A percentile compares a stretch with the other conserved stretches of the same genome.
Conservation (phyloP, 2,797 vertebrate species). For the Rhinophrynus dorsalis region DNA sequence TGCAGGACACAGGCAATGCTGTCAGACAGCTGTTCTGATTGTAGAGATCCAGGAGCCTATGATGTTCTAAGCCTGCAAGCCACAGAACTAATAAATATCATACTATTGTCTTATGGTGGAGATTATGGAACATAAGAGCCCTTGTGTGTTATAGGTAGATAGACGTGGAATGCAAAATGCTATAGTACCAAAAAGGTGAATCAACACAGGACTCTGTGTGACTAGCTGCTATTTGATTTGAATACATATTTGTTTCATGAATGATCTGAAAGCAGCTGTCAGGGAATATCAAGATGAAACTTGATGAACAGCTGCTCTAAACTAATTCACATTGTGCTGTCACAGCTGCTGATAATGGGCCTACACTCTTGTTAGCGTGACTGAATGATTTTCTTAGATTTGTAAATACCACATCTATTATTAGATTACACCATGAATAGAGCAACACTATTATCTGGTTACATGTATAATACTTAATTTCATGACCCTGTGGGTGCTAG, state of each 20-base stretch:
- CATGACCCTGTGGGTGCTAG: too few relatives aligned
- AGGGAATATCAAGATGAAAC: slow-evolving; percentile 20
- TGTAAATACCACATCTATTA: neutral
- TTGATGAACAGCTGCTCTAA: slow-evolving; percentile 23
- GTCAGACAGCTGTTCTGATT: neutral
- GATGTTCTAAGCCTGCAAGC: too few relatives aligned
- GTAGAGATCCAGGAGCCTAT: neutral
- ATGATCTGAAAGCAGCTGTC: slow-evolving; percentile 26
- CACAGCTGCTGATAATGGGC: slow-evolving; percentile 31
- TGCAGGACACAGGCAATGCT: too few relatives aligned
- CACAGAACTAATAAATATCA: neutral
- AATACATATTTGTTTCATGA: slow-evolving; percentile 31
- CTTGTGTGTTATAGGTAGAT: neutral
- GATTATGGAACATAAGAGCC: neutral
- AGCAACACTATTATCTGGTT: too few relatives aligned
- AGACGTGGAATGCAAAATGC: neutral
- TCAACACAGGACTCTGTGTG: neutral
- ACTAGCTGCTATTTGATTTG: neutral
- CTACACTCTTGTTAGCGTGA: slow-evolving; percentile 17
- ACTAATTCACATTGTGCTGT: slow-evolving; percentile 15
- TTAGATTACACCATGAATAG: neutral
- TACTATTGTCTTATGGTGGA: neutral
- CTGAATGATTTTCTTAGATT: slow-evolving; percentile 10
- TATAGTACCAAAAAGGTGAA: neutral
- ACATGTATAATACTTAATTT: too few relatives aligned